Conservation (phyloP, 2,888 invertebrate genomes). For the Proisotoma minuta region DNA sequence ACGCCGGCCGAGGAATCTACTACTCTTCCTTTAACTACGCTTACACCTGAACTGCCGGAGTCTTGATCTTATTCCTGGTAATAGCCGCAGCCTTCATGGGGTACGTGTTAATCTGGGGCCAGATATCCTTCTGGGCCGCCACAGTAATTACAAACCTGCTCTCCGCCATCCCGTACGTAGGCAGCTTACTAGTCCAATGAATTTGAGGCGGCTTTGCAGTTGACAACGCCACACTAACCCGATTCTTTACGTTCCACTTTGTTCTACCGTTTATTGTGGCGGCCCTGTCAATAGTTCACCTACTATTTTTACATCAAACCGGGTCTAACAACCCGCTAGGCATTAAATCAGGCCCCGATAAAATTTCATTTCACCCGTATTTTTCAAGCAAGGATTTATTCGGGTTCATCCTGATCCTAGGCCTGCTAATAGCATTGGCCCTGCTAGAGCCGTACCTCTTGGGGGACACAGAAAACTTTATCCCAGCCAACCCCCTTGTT, state of each 20-base stretch:
- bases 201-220: conserved; percentile 73
- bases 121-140: too few species aligned
- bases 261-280: conserved; percentile 65
- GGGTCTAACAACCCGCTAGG: conserved; percentile 67
- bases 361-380: conserved; percentile 66
- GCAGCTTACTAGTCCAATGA: conserved; percentile 62
- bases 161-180: too few species aligned
- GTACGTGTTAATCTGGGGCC: too few species aligned
- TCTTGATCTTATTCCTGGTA: conserved; percentile 66
- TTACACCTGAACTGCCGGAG: conserved; percentile 62
- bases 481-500: conserved; percentile 63
- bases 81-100: too few species aligned
- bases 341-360: conserved; percentile 61
- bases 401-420: conserved; percentile 59
- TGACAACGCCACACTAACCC: conserved; percentile 68
- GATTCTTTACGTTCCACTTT: conserved; percentile 72
- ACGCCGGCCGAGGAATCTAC: conserved; percentile 58
- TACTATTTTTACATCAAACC: conserved; percentile 63
- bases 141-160: too few species aligned
- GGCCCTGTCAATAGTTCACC: conserved; percentile 61
- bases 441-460: conserved; percentile 59
- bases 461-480: conserved; percentile 70
- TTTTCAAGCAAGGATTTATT: conserved; percentile 63
- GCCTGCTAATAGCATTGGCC: conserved; percentile 56
- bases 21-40: conserved; percentile 54